Evolutionary conservation across 2,888 invertebrate species (phyloP).

Genomic region (Noctua janthe): DNA sequence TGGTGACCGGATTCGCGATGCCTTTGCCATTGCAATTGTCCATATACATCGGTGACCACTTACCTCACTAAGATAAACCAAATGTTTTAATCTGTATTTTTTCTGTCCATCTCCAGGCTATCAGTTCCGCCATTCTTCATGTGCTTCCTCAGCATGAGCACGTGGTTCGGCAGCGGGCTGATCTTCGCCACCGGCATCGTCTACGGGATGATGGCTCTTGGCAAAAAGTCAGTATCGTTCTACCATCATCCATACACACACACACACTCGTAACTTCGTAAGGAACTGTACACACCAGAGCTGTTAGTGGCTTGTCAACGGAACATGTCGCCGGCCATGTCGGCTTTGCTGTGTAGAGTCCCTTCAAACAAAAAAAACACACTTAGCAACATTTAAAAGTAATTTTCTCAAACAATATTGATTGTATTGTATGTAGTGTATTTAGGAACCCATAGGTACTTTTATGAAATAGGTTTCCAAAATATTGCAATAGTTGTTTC

Average conservation of each 20-base stretch:
- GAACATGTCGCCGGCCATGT: not conserved
- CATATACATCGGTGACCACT: not conserved
- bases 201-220: constrained; percentile 98
- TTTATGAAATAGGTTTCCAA: not conserved
- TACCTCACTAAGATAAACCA: not conserved
- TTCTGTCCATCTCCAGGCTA: constrained; percentile 89
- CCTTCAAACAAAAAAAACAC: not conserved
- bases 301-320: not conserved
- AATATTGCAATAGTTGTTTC: not conserved
- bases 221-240: constrained; percentile 96
- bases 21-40: too few species aligned
- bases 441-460: not conserved
- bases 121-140: constrained; percentile 95
- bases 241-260: not conserved
- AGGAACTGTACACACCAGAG: not conserved
- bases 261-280: not conserved
- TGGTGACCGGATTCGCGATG: not conserved
- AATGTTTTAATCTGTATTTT: not conserved
- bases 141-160: constrained; percentile 92
- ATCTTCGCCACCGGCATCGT: constrained; percentile 97
- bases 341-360: not conserved
- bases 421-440: not conserved
- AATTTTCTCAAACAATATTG: not conserved
- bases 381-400: not conserved
- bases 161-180: constrained; percentile 96